phyloP scores from a whole-genome alignment of 2,888 invertebrate species.

The Lobophora halterata region DNA sequence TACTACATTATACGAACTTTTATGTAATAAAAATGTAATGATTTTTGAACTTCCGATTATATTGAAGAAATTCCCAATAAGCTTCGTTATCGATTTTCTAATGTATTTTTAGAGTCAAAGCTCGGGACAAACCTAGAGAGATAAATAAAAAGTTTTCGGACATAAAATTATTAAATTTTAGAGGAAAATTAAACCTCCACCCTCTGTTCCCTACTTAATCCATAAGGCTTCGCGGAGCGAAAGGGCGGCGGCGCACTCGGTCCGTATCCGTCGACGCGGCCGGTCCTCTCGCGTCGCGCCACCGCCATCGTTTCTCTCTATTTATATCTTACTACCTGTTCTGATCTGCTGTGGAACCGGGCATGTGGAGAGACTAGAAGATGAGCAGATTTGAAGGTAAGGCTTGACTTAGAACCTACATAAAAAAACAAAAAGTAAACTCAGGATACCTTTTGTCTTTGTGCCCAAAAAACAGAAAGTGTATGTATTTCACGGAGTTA shows the following conservation, averaged over 20 bases:
- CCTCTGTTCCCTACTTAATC: conserved; percentile 39
- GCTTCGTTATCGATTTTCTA: too few relatives aligned
- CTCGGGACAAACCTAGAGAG: too few relatives aligned
- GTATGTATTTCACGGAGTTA: too few relatives aligned
- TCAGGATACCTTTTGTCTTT: too few relatives aligned
- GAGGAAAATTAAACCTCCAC: conserved; percentile 34
- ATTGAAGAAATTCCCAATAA: neutral
- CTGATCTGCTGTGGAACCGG: conserved; percentile 13
- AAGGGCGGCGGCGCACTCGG: conserved; percentile 50
- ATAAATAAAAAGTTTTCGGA: conserved; percentile 21
- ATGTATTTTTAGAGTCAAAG: too few relatives aligned
- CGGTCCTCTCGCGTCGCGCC: conserved; percentile 67
- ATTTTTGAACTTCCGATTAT: neutral
- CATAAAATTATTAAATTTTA: conserved; percentile 10
- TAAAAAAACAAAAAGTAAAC: too few relatives aligned
- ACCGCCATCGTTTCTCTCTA: conserved; percentile 24
- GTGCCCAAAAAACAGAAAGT: too few relatives aligned
- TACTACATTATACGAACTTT: too few relatives aligned
- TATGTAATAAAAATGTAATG: too few relatives aligned
- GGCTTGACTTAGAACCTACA: conserved; percentile 6
- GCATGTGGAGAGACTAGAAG: conserved; percentile 19
- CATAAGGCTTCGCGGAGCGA: conserved; percentile 51
- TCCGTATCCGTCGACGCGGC: conserved; percentile 64
- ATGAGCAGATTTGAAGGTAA: conserved; percentile 13
- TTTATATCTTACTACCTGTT: conserved; percentile 9